phyloP scores from a whole-genome alignment of 1,140 invertebrate genomes.

The Heliconius hermathena region DNA sequence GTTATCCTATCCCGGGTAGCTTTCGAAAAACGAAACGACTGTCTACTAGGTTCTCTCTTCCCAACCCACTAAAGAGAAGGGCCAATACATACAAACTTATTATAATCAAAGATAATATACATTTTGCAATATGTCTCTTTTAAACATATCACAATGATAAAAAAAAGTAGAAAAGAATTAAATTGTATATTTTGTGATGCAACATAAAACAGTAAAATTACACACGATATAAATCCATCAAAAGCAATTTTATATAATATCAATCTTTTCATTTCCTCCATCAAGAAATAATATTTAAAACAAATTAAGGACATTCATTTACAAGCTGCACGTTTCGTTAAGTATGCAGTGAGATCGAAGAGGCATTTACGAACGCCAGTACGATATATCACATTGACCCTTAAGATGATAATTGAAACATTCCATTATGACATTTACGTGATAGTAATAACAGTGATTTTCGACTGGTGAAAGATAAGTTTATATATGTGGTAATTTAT shows the following conservation, averaged over 20 bases:
- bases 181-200: too few relatives aligned
- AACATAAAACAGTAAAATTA: not conserved
- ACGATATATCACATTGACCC: conserved; percentile 38
- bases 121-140: too few relatives aligned
- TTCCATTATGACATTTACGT: conserved; percentile 38
- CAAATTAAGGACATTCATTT: conserved; percentile 48
- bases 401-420: conserved; percentile 28
- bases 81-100: too few relatives aligned
- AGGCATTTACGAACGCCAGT: conserved; percentile 44
- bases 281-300: conserved; percentile 44
- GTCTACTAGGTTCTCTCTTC: too few relatives aligned
- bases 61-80: too few relatives aligned
- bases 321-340: conserved; percentile 46
- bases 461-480: conserved; percentile 33
- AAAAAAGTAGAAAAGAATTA: too few relatives aligned
- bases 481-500: conserved; percentile 31
- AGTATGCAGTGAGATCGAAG: conserved; percentile 46
- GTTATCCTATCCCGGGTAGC: too few relatives aligned
- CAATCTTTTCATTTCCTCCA: conserved; percentile 18
- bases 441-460: conserved; percentile 35
- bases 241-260: conserved; percentile 9
- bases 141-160: too few relatives aligned
- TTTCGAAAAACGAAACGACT: too few relatives aligned
- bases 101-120: too few relatives aligned
- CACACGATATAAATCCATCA: conserved; percentile 5